These are phyloP conservation scores for Progne subis DNA, from an alignment of 2,113 vertebrate genomes.

Conservation along the genomic window DNA sequence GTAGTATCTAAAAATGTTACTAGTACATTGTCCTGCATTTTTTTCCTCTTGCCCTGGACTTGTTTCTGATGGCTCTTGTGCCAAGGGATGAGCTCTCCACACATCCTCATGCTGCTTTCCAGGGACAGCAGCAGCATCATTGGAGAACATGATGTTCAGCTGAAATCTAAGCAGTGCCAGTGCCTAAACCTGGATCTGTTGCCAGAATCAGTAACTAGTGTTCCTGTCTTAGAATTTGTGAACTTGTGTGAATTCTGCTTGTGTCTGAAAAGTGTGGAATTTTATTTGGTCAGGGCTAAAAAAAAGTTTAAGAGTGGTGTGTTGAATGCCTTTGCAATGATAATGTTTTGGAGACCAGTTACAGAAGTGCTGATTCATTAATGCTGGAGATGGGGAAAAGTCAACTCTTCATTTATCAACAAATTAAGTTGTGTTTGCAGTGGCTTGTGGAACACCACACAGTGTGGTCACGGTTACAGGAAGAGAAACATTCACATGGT, in stretches of 20 bases:
- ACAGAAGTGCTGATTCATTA: neutral
- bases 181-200: neutral
- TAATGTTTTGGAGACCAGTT: neutral
- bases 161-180: neutral
- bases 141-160: neutral
- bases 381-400: neutral
- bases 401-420: neutral
- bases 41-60: neutral
- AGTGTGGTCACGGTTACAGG: neutral
- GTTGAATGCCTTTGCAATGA: neutral
- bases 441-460: neutral
- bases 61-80: neutral
- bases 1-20: neutral
- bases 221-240: neutral
- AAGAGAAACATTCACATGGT: fast-evolving
- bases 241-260: neutral
- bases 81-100: neutral
- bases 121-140: neutral
- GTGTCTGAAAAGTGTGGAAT: neutral
- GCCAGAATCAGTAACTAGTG: neutral
- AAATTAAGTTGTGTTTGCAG: neutral
- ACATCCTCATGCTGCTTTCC: neutral
- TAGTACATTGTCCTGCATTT: neutral
- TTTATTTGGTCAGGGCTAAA: neutral
- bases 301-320: fast-evolving